Evolutionary conservation across 2,888 invertebrate genomes (phyloP).

Genomic region (Pseudococcus viburni): DNA sequence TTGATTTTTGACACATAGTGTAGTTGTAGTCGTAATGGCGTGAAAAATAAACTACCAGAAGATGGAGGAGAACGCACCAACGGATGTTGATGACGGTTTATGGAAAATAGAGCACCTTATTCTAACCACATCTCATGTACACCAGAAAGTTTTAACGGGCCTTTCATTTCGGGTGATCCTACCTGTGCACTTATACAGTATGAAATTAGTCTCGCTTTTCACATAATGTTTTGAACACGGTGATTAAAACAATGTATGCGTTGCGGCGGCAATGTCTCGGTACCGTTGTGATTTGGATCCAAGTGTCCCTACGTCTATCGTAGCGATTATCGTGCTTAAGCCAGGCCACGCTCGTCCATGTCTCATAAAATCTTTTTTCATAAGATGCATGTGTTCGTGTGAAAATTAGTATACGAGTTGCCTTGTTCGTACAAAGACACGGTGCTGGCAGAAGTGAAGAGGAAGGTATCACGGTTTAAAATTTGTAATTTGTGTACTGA

Average conservation of each 20-base stretch:
- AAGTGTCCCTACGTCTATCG: neutral
- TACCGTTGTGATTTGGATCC: neutral
- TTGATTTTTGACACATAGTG: neutral
- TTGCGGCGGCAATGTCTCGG: neutral
- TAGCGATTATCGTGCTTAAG: neutral
- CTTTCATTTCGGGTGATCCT: neutral
- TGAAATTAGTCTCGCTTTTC: constrained; percentile 47
- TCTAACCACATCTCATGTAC: neutral
- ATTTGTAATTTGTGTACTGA: neutral
- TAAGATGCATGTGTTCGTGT: neutral
- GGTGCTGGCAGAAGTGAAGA: neutral
- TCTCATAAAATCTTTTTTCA: neutral
- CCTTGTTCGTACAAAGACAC: neutral
- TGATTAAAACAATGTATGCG: constrained; percentile 23
- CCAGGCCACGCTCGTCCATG: constrained; percentile 1
- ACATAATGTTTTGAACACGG: constrained; percentile 18
- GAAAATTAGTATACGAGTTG: neutral
- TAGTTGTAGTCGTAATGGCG: neutral
- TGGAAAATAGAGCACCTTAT: constrained; percentile 39
- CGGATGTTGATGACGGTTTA: constrained; percentile 20
- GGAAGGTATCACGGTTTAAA: neutral
- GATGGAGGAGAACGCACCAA: neutral
- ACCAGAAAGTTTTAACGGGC: neutral
- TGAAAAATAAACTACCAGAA: neutral
- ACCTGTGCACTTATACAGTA: neutral